A percentile compares a stretch with the other conserved stretches of the same genome.
Evolutionary conservation across 2,888 invertebrate species (phyloP).

Genomic region (Zelleria hepariella): DNA sequence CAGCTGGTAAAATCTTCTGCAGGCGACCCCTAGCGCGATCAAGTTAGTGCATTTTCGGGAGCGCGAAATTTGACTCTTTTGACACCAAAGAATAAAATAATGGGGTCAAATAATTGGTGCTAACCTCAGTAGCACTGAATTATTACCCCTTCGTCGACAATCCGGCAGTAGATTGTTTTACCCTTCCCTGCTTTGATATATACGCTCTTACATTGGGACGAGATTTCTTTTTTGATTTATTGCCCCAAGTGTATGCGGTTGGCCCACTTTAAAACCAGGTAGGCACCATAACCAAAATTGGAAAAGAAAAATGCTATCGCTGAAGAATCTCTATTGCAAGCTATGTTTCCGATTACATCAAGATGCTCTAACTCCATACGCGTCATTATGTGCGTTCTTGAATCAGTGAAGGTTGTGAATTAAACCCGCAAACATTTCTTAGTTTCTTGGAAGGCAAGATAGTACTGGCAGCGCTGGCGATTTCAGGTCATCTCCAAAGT

Average conservation of each 20-base stretch:
- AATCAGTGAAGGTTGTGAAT: not conserved
- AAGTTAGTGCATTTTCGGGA: too few relatives aligned
- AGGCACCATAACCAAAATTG: not conserved
- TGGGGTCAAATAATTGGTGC: not conserved
- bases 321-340: too few relatives aligned
- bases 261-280: not conserved
- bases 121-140: conserved; percentile 1
- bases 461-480: too few relatives aligned
- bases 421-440: not conserved
- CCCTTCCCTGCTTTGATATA: conserved; percentile 14
- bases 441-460: too few relatives aligned
- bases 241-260: conserved; percentile 8
- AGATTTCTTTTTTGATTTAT: conserved; percentile 20
- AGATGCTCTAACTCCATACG: not conserved
- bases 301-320: too few relatives aligned
- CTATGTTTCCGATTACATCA: too few relatives aligned
- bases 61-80: not conserved
- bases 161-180: conserved; percentile 8
- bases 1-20: too few relatives aligned
- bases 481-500: too few relatives aligned
- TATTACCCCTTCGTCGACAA: conserved; percentile 2
- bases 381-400: not conserved
- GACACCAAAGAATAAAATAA: not conserved
- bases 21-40: too few relatives aligned
- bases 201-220: conserved; percentile 9